Evolutionary conservation across 2,888 invertebrate species (phyloP), one percentile per base, ranked within the genome.

Genomic region (Amphiduros pacificus): DNA sequence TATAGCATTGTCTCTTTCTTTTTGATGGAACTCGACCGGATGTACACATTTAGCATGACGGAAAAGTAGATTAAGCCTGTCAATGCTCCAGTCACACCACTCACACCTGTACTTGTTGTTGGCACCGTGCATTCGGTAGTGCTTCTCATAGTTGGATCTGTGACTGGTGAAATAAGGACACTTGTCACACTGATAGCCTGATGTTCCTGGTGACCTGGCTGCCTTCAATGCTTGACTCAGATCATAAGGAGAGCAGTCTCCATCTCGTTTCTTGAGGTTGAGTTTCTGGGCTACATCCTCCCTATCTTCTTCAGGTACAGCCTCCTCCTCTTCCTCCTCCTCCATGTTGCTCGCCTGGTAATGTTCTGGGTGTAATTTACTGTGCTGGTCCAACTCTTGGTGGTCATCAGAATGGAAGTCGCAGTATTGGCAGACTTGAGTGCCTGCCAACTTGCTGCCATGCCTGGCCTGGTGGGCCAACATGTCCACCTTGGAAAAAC

Each of bases 381-480:
- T 74, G 58, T 78, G 78, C 51, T 77, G 74, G 14, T 75, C 64
- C 20, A 78, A 64, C 0, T 70, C 63, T 20, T 70, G 72, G 55
- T 74, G 72, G 56, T 71, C 73, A 58, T 73, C 69, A 9, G 73
- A 74, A 55, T 71, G 73, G 56, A 72, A 73, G 58, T 72, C 71
- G 65, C 78, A 78, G 62, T 72, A 77, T 62, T 73, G 66, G 65
- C 78, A 78, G 9, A 32, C 6, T 9, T 41, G 28, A 9, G 55
- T 36, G 28, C 28, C 28, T 14, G 44, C 58, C 14, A 22, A 31
- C 17, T 55, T 61, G 11, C 32, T 27, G 22, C 71, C 69, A 64
- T 76, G 77, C 62, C 75, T 73, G 4, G 68, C 68, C 61, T 73
- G 72, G 55, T 78, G 78, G 22, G 71, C 63, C 17, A 70, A 67